Evolutionary conservation across 2,888 invertebrate species (phyloP), one percentile per base, ranked within the genome.

Genomic region (Dione juno): DNA sequence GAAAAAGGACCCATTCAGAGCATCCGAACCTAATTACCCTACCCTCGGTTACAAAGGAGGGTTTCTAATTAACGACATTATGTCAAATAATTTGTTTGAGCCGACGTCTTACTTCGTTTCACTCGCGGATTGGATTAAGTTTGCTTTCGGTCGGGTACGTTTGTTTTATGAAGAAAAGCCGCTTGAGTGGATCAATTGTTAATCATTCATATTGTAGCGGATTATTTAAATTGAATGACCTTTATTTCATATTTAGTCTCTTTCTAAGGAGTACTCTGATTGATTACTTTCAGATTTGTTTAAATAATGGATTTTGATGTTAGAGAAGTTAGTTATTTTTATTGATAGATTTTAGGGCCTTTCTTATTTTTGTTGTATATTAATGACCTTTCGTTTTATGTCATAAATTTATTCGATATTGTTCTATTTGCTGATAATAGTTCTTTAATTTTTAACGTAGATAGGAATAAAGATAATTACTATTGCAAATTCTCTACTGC

Each of bases 61-160:
- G 90, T 84, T 90, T 90, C 89, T 92, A 92, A 93, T 92, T 93
- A 93, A 92, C 92, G 89, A 92, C 91, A 92, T 93, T 93, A 93
- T 92, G 92, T 92, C 92, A 92, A 91, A 92, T 92, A 92, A 93
- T 92, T 93, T 90, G 92, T 90, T 92, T 90, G 88, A 91, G 83
- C 81, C 89, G 82, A 68, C 90, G 89, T 89, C 91, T 92, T 90
- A 86, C 81, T 89, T 83, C 84, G 84, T 83, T 81, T 81, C 81
- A 87, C 79, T 83, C 85, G 84, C 79, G 86, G 88, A 89, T 89
- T 87, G 89, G 89, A 92, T 90, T 92, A 89, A 89, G 88, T 88
- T 89, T 86, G 84, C 83, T 83, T 85, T 83, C 77, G 84, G 83
- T 81, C 77, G 78, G 81, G 79, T 79, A 79, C 82, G 83, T 88